Conservation (phyloP, 2,797 vertebrate species). For the Furcifer pardalis region DNA sequence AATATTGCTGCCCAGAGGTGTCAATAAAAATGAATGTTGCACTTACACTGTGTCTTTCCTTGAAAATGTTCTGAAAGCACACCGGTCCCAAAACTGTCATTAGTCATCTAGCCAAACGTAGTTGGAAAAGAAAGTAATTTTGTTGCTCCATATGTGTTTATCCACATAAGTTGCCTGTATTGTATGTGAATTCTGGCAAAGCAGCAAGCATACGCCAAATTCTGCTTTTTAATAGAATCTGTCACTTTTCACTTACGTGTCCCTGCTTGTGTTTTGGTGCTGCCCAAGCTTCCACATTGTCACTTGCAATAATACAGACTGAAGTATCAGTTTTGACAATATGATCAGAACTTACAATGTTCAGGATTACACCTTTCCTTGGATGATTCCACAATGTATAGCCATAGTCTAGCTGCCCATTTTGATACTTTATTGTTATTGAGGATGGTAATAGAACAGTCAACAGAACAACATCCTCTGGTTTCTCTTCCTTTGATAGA, state of each 20-base stretch:
- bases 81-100: not conserved
- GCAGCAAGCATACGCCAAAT: slow-evolving; percentile 39
- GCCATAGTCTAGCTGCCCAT: slow-evolving; percentile 28
- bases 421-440: too few species aligned
- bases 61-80: slow-evolving; percentile 42
- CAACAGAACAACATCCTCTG: too few species aligned
- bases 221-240: slow-evolving; percentile 56
- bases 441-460: too few species aligned
- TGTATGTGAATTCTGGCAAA: slow-evolving; percentile 22
- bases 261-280: slow-evolving; percentile 56
- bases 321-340: slow-evolving; percentile 39
- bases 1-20: slow-evolving; percentile 22
- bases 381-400: slow-evolving; percentile 47
- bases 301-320: slow-evolving; percentile 24
- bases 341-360: slow-evolving; percentile 22
- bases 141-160: not conserved
- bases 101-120: not conserved
- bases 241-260: slow-evolving; percentile 64
- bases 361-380: slow-evolving; percentile 24
- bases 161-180: not conserved
- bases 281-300: slow-evolving; percentile 52
- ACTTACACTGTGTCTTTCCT: slow-evolving; percentile 21
- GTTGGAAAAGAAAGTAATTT: not conserved
- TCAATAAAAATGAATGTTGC: slow-evolving; percentile 20
- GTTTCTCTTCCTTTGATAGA: slow-evolving; percentile 45